A percentile compares a stretch with the other conserved stretches of the same genome.
Conservation (phyloP, 2,797 vertebrate species). For the Heteromormyrus szaboi region DNA sequence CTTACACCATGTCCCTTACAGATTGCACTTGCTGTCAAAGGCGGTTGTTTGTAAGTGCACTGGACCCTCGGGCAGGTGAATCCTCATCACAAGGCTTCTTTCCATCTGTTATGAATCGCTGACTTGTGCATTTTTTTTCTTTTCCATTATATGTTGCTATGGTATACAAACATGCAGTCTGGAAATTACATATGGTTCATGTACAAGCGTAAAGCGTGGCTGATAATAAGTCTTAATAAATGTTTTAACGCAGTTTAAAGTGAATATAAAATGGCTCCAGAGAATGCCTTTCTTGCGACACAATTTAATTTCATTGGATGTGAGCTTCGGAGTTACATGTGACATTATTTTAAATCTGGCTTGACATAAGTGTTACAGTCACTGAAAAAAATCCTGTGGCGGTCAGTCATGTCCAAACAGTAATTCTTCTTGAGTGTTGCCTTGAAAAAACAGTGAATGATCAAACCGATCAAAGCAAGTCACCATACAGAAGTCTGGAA, state of each 20-base stretch:
- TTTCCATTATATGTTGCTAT: background rate
- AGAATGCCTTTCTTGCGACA: background rate
- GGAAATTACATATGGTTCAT: background rate
- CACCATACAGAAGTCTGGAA: background rate
- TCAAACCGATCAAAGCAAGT: background rate
- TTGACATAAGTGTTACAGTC: background rate
- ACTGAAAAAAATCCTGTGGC: background rate
- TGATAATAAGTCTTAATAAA: background rate
- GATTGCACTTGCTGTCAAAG: background rate
- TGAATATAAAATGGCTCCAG: background rate
- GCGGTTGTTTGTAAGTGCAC: background rate
- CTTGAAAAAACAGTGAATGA: background rate
- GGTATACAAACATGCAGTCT: background rate
- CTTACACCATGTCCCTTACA: background rate
- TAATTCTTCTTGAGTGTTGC: background rate
- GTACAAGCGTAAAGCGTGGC: background rate
- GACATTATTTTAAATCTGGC: background rate
- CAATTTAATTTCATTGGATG: background rate
- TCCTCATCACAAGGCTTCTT: background rate
- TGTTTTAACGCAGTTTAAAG: background rate
- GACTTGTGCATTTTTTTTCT: background rate
- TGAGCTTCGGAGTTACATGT: background rate
- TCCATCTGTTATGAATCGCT: background rate
- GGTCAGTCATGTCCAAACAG: background rate
- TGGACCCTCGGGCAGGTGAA: background rate